These are phyloP conservation scores for Heteractis magnifica DNA, from an alignment of 92 coral and sea anemone species.

Conservation along the genomic window DNA sequence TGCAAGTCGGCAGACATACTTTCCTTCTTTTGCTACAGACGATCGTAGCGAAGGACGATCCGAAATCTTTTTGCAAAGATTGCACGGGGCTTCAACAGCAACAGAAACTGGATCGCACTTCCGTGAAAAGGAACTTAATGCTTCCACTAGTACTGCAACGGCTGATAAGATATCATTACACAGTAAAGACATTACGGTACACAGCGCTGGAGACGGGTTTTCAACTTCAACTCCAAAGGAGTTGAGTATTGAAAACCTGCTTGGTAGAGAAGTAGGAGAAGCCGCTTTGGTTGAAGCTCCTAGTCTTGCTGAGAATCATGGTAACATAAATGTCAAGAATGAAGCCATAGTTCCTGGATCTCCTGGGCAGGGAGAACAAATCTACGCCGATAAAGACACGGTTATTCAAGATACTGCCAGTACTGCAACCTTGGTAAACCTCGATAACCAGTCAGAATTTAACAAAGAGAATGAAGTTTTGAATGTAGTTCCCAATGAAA, in stretches of 20 bases:
- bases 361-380: neutral
- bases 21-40: constrained; percentile 23
- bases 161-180: neutral
- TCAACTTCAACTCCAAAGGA: neutral
- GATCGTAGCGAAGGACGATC: constrained; percentile 29
- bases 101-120: constrained; percentile 12
- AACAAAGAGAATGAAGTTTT: neutral
- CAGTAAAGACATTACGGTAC: neutral
- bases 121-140: neutral
- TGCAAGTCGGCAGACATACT: constrained; percentile 17
- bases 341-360: neutral
- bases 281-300: neutral
- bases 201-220: neutral
- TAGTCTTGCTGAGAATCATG: neutral
- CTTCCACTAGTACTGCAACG: neutral
- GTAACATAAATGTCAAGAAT: neutral
- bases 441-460: neutral
- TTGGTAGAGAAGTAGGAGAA: neutral
- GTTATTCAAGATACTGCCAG: neutral
- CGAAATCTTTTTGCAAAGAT: constrained; percentile 29
- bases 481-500: neutral
- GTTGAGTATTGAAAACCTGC: neutral
- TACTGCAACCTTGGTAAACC: neutral
- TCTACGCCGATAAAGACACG: neutral
- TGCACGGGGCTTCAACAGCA: constrained; percentile 5